These are phyloP conservation scores for Philopotamus ludificatus DNA, from an alignment of 1,140 invertebrate species.

Conservation along the genomic window DNA sequence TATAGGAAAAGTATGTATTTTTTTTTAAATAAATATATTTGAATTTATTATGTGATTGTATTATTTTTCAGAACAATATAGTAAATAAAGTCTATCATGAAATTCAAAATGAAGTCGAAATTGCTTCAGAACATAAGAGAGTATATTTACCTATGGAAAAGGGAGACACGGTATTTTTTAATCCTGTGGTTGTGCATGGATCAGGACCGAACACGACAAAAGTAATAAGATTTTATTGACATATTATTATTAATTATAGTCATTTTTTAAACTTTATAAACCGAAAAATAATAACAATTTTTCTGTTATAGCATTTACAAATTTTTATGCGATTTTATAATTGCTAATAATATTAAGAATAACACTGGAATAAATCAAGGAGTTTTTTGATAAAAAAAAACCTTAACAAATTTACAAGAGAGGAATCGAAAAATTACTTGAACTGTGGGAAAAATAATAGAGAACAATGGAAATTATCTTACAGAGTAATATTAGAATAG, in stretches of 20 bases:
- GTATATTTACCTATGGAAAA: constrained; percentile 75
- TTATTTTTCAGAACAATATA: constrained; percentile 51
- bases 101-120: constrained; percentile 53
- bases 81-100: constrained; percentile 82
- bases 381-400: too few species aligned
- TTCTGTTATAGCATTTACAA: too few species aligned
- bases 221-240: constrained; percentile 47
- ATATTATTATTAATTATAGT: too few species aligned
- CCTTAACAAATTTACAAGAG: too few species aligned
- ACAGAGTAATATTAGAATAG: too few species aligned
- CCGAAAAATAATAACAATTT: background rate
- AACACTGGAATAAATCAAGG: too few species aligned
- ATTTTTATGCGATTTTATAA: too few species aligned
- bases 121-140: constrained; percentile 38
- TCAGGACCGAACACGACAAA: constrained; percentile 77
- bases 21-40: background rate
- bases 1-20: constrained; percentile 52
- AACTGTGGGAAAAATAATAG: too few species aligned
- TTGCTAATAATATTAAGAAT: too few species aligned
- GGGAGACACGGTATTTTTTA: constrained; percentile 90
- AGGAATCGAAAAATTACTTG: too few species aligned
- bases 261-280: background rate
- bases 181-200: constrained; percentile 84
- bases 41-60: background rate
- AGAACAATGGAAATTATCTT: too few species aligned